A percentile compares a stretch with the other conserved stretches of the same genome.
Evolutionary conservation across 1,140 invertebrate species (phyloP).

Genomic region (Orius insidiosus): DNA sequence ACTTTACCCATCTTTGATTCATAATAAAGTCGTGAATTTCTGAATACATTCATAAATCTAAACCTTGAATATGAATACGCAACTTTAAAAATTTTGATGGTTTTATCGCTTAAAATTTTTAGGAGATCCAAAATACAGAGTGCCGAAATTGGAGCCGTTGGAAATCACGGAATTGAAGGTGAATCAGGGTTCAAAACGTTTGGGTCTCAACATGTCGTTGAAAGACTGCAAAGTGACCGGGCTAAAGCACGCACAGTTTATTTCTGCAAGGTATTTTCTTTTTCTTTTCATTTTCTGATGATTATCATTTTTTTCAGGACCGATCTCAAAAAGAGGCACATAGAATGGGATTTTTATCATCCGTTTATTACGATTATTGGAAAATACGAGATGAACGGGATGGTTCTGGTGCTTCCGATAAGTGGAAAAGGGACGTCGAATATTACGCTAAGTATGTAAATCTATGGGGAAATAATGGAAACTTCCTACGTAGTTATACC

Average conservation of each 20-base stretch:
- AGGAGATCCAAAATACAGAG: constrained; percentile 19
- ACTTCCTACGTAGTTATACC: too few relatives aligned
- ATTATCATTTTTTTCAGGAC: constrained; percentile 14
- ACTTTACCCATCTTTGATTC: too few relatives aligned
- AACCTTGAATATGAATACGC: too few relatives aligned
- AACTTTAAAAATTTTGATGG: too few relatives aligned
- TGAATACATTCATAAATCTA: too few relatives aligned
- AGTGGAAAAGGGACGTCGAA: constrained; percentile 46
- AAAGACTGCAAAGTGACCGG: constrained; percentile 19
- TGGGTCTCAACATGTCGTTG: constrained; percentile 19
- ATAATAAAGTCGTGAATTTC: too few relatives aligned
- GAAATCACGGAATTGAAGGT: constrained; percentile 19
- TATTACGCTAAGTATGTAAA: constrained; percentile 45
- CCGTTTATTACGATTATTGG: constrained; percentile 32
- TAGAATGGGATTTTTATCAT: constrained; percentile 22
- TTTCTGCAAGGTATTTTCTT: constrained; percentile 15
- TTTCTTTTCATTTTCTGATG: constrained; percentile 8
- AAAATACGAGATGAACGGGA: constrained; percentile 46
- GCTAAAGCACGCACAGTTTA: constrained; percentile 18
- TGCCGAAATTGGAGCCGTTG: constrained; percentile 22
- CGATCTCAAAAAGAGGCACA: constrained; percentile 19
- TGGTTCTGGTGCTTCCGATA: constrained; percentile 47
- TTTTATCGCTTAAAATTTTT: too few relatives aligned
- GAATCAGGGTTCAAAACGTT: constrained; percentile 19
- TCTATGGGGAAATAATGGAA: neutral